Conservation (phyloP, 1,140 invertebrate species). For the Contarinia nasturtii region DNA sequence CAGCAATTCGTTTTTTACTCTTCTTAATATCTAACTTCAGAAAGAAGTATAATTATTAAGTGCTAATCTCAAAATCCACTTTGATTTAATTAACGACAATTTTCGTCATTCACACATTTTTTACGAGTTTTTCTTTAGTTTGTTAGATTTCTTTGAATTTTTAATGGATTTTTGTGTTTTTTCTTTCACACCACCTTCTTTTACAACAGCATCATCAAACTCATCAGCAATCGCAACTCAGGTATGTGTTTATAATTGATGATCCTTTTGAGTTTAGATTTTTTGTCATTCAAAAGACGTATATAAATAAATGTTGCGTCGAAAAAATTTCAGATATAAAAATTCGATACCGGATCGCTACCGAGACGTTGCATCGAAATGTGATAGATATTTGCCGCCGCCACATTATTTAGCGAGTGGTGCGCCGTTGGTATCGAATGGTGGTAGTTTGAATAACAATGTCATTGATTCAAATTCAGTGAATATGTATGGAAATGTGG, state of each 20-base stretch:
- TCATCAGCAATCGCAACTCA: neutral
- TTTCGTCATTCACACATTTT: no score
- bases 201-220: constrained; percentile 2
- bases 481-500: no score
- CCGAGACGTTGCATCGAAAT: constrained; percentile 8
- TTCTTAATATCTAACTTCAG: no score
- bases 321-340: neutral
- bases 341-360: constrained; percentile 11
- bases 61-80: no score
- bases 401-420: constrained; percentile 4
- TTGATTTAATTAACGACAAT: no score
- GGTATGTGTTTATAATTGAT: constrained; percentile 2
- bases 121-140: no score
- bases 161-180: neutral
- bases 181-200: neutral
- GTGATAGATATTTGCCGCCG: constrained; percentile 8
- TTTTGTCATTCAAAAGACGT: no score
- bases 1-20: no score
- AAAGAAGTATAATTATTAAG: no score
- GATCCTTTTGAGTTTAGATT: neutral
- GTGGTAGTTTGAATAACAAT: neutral
- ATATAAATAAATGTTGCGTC: no score
- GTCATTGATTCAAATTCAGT: no score
- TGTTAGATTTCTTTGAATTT: no score
- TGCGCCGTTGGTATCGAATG: constrained; percentile 7